Evolutionary conservation across 2,888 invertebrate species (phyloP), one percentile per base, ranked within the genome.

Genomic region (Beris morrisii): DNA sequence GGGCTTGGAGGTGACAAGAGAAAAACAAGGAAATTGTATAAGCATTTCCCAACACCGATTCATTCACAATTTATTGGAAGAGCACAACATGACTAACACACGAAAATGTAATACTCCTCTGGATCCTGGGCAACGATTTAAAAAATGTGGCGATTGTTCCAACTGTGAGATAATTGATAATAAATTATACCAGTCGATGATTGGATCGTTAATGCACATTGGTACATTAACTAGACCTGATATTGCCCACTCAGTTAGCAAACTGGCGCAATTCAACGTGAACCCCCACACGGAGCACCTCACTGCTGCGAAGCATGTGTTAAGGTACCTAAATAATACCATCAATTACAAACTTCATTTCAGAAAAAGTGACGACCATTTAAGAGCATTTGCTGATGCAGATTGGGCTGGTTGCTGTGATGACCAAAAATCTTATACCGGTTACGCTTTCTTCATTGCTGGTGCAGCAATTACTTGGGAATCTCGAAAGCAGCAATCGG

Each of bases 201-300:
- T 70, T 13, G 71, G 70, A 11, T 69, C 69, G 4, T 52, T 70
- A 4, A 67, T 64, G 54, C 68, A 70, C 68, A 12, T 69, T n/a
- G 13, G 70, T 22, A 22, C 1, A 22, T 66, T 55, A 6, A 67
- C 69, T 1, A 52, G 71, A 22, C 70, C 73, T 5, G 73, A 72
- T 64, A 70, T 73, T 43, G 22, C 68, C 4, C 69, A 69, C 45
- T 68, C 69, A 4, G 64, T 68, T 0, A 58, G 59, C 31, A 71
- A 70, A 50, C 54, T 72, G 6, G 66, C 69, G 7, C 72, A 72
- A 32, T 54, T 68, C 7, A 73, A 72, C 66, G 46, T 52, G n/a
- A 46, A 71, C 56, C 70, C 71, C 1, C 69, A 71, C 43, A 9
- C 30, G 4, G 71, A 69, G 57, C 70, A 72, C 58, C 9, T 64